Evolutionary conservation across 2,113 vertebrate species (phyloP).

Genomic region (Pitta sordida): DNA sequence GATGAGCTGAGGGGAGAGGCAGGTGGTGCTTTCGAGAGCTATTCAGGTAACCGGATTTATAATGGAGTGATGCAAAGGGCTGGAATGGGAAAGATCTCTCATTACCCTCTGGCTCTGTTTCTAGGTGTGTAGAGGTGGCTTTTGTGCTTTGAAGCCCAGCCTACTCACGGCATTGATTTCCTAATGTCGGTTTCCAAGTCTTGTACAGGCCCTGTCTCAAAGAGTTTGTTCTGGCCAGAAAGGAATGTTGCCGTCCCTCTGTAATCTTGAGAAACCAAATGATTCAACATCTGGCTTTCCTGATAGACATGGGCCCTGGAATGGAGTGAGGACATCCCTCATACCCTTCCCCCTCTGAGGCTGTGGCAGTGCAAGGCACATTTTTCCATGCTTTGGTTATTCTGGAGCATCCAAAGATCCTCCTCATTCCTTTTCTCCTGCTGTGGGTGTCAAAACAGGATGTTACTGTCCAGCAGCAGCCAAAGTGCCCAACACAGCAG

Average conservation of each 20-base stretch:
- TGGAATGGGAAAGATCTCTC: neutral
- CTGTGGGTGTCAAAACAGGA: neutral
- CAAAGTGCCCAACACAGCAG: accelerated
- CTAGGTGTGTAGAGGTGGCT: neutral
- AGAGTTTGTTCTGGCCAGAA: neutral
- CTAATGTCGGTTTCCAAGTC: neutral
- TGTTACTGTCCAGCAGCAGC: neutral
- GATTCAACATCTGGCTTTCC: neutral
- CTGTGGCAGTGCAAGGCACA: neutral
- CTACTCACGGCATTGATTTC: neutral
- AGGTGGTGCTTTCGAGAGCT: neutral
- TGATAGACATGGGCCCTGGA: accelerated
- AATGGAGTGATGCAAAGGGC: neutral
- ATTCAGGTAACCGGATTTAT: constrained; percentile 24
- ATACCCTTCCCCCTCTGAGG: neutral
- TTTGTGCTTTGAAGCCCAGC: neutral
- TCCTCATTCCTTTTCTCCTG: neutral
- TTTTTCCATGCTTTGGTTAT: neutral
- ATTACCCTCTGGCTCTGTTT: neutral
- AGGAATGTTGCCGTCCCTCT: neutral
- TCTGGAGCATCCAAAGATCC: neutral
- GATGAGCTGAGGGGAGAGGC: constrained; percentile 25
- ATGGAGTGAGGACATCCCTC: neutral
- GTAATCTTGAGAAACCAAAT: neutral
- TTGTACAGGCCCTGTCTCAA: accelerated